Conservation (phyloP, 2,113 vertebrate genomes). For the Tyrannus savana region DNA sequence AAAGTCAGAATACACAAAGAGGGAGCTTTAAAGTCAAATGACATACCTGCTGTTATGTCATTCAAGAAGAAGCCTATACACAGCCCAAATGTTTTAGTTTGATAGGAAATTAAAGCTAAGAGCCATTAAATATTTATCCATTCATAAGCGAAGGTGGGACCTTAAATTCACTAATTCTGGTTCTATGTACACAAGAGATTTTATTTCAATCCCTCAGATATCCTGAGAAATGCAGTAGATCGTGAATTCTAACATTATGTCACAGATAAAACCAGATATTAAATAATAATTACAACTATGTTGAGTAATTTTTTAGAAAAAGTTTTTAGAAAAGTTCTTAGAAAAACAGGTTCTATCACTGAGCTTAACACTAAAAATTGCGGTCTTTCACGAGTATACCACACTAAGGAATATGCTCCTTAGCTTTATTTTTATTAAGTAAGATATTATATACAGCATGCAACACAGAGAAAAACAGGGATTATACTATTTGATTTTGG, state of each 20-base stretch:
- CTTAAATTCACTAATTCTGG: not conserved
- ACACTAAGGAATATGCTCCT: not conserved
- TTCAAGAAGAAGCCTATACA: not conserved
- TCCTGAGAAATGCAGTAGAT: not conserved
- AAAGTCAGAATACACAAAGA: not conserved
- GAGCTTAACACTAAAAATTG: not conserved
- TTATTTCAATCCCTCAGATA: not conserved
- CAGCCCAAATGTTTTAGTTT: not conserved
- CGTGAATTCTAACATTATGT: not conserved
- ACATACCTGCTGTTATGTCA: rapidly evolving
- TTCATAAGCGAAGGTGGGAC: not conserved
- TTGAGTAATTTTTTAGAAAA: not conserved
- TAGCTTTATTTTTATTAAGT: not conserved
- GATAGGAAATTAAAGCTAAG: not conserved
- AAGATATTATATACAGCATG: not conserved
- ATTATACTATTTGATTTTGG: not conserved
- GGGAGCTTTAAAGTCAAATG: not conserved
- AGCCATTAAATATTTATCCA: not conserved
- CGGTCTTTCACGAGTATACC: not conserved
- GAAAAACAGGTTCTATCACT: not conserved
- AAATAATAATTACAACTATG: not conserved
- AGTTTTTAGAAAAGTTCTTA: not conserved
- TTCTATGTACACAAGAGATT: not conserved
- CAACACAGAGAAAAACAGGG: not conserved
- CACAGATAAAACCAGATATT: not conserved